Conservation (phyloP, 2,113 vertebrate genomes). For the Channa argus region DNA sequence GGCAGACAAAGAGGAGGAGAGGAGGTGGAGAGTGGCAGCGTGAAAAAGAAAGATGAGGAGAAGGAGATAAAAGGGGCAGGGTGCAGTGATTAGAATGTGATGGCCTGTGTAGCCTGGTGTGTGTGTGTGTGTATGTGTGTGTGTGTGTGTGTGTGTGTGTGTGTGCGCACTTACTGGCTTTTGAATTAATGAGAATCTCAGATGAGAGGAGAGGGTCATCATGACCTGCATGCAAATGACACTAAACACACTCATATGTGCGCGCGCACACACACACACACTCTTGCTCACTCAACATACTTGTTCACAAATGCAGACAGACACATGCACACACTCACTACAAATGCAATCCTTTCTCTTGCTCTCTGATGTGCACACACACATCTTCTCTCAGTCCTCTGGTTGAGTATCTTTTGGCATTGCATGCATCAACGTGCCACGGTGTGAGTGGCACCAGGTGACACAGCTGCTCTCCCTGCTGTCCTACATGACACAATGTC, state of each 20-base stretch:
- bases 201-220: constrained; percentile 72
- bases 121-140: constrained; percentile 35
- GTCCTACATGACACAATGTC: constrained; percentile 48
- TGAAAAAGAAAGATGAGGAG: constrained; percentile 48
- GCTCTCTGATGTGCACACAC: constrained; percentile 10
- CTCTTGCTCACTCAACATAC: constrained; percentile 18
- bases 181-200: constrained; percentile 75
- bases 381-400: background rate
- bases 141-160: constrained; percentile 15
- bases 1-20: constrained; percentile 11
- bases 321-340: background rate
- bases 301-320: background rate
- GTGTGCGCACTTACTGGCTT: constrained; percentile 35
- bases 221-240: constrained; percentile 74
- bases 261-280: constrained; percentile 5
- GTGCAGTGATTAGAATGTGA: constrained; percentile 73
- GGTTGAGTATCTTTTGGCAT: constrained; percentile 17
- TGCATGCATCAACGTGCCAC: constrained; percentile 29
- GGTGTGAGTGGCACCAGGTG: constrained; percentile 36
- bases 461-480: constrained; percentile 54
- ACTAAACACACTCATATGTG: constrained; percentile 27
- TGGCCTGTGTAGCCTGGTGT: constrained; percentile 44
- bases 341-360: background rate
- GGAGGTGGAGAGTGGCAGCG: constrained; percentile 13
- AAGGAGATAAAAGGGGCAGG: constrained; percentile 65